phyloP scores from a whole-genome alignment of 2,888 invertebrate genomes.

The Drosophila anceps region DNA sequence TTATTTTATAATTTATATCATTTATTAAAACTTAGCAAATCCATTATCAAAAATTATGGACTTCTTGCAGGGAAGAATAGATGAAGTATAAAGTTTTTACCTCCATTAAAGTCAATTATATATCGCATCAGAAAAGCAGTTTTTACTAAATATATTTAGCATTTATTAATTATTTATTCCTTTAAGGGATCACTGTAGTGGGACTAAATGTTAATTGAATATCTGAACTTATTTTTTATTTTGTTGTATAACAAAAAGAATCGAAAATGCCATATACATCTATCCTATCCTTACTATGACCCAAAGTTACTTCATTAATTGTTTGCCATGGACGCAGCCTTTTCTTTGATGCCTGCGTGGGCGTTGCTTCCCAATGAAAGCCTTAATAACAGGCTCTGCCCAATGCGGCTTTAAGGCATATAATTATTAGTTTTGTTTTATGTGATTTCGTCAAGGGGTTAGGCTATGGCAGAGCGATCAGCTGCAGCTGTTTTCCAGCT shows the following conservation, averaged over 20 bases:
- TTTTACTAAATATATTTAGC: too few species aligned
- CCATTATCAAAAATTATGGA: too few species aligned
- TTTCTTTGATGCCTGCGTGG: slow-evolving; percentile 27
- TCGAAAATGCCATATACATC: not conserved
- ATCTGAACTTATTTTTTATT: too few species aligned
- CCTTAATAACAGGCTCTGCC: slow-evolving; percentile 45
- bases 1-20: too few species aligned
- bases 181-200: not conserved
- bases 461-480: slow-evolving; percentile 24
- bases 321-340: slow-evolving; percentile 11
- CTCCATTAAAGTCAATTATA: too few species aligned
- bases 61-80: too few species aligned
- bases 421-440: slow-evolving; percentile 57
- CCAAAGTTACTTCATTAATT: not conserved
- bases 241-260: too few species aligned
- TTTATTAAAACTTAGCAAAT: too few species aligned
- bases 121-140: too few species aligned
- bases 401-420: slow-evolving; percentile 18
- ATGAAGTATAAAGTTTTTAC: too few species aligned
- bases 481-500: slow-evolving; percentile 32
- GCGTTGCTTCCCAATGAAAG: slow-evolving; percentile 35
- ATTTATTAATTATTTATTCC: not conserved
- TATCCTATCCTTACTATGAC: not conserved
- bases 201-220: not conserved
- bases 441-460: slow-evolving; percentile 52